Percentiles rank a stretch among this genome's conserved stretches.
Evolutionary conservation across 2,113 vertebrate genomes (phyloP).

Genomic region (Lycocorax pyrrhopterus): DNA sequence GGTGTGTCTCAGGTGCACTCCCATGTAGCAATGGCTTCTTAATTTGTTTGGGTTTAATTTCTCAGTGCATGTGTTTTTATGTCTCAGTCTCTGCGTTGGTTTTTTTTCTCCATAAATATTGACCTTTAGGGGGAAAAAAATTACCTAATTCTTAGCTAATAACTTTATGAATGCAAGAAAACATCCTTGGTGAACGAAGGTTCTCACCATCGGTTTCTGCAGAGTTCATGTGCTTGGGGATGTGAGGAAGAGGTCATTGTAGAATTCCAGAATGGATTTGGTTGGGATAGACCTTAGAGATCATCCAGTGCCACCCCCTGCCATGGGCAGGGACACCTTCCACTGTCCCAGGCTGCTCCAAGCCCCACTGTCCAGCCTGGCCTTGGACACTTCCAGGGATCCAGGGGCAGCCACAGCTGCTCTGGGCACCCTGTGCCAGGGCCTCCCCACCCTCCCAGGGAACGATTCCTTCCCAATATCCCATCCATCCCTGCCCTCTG

Average conservation of each 20-base stretch:
- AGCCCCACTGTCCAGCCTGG: neutral
- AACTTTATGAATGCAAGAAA: neutral
- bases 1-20: neutral
- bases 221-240: neutral
- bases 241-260: neutral
- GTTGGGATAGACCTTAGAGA: neutral
- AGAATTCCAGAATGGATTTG: neutral
- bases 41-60: neutral
- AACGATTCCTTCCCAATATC: neutral
- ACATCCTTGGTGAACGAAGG: neutral
- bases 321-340: neutral
- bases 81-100: neutral
- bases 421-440: neutral
- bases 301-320: too few relatives aligned
- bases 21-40: neutral
- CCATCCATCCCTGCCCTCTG: neutral
- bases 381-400: neutral
- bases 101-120: neutral
- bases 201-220: neutral
- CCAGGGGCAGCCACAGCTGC: neutral
- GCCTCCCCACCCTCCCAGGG: fast-evolving
- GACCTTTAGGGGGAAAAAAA: neutral
- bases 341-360: neutral
- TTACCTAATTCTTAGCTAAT: neutral
- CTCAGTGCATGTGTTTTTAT: neutral